phyloP scores from a whole-genome alignment of 2,888 invertebrate species.

The Lepidonotus clava region DNA sequence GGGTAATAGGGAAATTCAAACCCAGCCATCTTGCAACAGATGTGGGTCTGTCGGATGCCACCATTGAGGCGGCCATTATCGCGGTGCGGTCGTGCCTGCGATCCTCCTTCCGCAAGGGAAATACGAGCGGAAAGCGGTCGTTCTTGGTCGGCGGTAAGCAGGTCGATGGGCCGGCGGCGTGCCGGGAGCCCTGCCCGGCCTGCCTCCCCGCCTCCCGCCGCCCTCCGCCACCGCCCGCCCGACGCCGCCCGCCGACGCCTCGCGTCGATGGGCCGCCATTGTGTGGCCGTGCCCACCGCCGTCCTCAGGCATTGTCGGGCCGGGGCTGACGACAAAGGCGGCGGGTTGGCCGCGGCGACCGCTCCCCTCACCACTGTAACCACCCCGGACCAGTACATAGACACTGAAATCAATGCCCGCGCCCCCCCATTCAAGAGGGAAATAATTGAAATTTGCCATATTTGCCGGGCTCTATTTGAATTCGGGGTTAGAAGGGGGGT shows the following conservation, averaged over 20 bases:
- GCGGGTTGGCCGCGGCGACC: not conserved
- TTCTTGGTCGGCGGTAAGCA: not conserved
- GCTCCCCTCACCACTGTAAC: not conserved
- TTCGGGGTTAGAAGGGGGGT: not conserved
- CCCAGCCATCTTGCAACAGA: not conserved
- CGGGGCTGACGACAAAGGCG: conserved; percentile 30
- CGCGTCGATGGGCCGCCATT: conserved; percentile 21
- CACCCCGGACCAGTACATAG: not conserved
- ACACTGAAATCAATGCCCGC: conserved; percentile 23
- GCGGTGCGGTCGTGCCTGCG: not conserved
- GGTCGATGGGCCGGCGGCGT: not conserved
- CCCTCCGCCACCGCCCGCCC: not conserved
- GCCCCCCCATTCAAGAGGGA: conserved; percentile 10
- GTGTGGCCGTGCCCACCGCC: not conserved
- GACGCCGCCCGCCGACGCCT: not conserved
- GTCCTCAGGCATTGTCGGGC: not conserved
- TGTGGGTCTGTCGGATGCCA: not conserved
- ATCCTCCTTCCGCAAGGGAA: not conserved
- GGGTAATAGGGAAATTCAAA: not conserved
- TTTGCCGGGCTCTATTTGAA: conserved; percentile 13
- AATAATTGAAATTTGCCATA: conserved; percentile 41
- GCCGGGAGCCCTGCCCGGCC: not conserved
- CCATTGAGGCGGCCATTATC: not conserved
- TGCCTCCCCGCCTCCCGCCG: not conserved
- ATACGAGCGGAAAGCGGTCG: not conserved